Conservation (phyloP, 2,888 invertebrate species). For the Dynastes grantii region DNA sequence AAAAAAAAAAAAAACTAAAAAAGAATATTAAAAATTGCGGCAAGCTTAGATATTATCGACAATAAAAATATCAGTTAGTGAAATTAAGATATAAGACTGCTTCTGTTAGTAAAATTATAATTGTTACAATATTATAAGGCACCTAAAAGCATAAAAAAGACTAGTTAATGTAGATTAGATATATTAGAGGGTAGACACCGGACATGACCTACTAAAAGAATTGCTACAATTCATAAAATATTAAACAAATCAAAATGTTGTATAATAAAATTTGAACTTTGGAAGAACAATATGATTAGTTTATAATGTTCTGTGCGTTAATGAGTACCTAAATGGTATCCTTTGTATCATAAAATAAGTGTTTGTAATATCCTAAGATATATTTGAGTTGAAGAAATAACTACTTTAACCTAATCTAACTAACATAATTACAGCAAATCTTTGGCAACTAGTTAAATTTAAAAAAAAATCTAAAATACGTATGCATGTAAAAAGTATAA, state of each 20-base stretch:
- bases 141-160: neutral
- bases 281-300: neutral
- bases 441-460: slow-evolving; percentile 37
- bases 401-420: slow-evolving; percentile 1
- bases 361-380: neutral
- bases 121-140: neutral
- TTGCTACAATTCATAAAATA: no score
- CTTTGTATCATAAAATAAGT: no score
- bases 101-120: no score
- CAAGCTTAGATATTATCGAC: slow-evolving; percentile 9
- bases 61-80: neutral
- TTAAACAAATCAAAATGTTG: neutral
- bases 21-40: slow-evolving; percentile 8
- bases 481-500: neutral
- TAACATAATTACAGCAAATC: slow-evolving; percentile 21
- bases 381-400: neutral
- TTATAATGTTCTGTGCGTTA: neutral
- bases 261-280: neutral
- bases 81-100: neutral
- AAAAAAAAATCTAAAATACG: slow-evolving; percentile 1
- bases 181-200: neutral
- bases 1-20: neutral
- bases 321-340: no score
- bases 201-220: neutral
- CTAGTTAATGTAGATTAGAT: neutral